Percentiles rank a stretch among this genome's conserved stretches.
These are phyloP conservation scores for Bradysia coprophila DNA, from an alignment of 1,140 invertebrate genomes.

Conservation along the genomic window DNA sequence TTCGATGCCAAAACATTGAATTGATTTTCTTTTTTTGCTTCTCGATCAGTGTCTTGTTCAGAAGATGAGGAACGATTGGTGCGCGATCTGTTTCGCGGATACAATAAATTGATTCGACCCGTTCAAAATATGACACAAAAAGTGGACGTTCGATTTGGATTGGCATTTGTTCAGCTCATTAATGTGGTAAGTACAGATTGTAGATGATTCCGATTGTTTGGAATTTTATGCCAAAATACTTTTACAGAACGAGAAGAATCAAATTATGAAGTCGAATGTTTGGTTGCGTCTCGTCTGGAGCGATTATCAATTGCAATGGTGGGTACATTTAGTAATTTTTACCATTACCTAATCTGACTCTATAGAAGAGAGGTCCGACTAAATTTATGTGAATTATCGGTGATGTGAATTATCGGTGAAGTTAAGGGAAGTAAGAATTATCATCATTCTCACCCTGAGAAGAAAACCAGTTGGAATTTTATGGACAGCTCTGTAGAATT, in stretches of 20 bases:
- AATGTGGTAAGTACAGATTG: conserved; percentile 71
- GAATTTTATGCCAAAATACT: neutral
- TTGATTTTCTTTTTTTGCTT: no score
- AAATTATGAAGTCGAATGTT: conserved; percentile 98
- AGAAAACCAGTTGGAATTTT: no score
- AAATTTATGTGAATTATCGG: no score
- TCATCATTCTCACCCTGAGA: no score
- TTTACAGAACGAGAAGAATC: conserved; percentile 93
- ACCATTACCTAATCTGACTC: no score
- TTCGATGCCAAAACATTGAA: no score
- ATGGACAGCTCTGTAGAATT: no score
- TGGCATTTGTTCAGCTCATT: conserved; percentile 97
- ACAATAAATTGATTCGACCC: conserved; percentile 97
- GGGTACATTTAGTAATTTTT: no score
- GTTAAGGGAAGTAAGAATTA: no score
- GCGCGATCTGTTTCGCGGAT: conserved; percentile 90
- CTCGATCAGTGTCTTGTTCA: conserved; percentile 20
- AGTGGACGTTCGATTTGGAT: conserved; percentile 86
- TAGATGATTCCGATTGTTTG: neutral
- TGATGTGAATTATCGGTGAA: no score
- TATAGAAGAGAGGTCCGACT: no score
- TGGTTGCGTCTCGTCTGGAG: conserved; percentile 94
- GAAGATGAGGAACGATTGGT: conserved; percentile 94
- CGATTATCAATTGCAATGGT: conserved; percentile 96
- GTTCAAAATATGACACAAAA: conserved; percentile 96